A percentile compares a stretch with the other conserved stretches of the same genome.
phyloP scores from a whole-genome alignment of 2,113 vertebrate genomes.

The Cheilinus undulatus region DNA sequence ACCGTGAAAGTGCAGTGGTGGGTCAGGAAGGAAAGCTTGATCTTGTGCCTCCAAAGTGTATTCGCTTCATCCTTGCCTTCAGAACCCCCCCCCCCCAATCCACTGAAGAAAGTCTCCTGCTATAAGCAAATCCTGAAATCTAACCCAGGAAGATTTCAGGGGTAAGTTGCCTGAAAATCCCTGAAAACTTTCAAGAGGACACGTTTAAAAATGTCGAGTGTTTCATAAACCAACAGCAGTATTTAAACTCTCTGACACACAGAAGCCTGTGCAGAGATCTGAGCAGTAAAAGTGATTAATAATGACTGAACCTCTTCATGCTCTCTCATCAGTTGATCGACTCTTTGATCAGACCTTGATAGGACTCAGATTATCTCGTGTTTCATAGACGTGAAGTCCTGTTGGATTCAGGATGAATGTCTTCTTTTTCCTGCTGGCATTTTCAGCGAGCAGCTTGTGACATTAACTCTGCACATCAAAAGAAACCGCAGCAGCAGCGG shows the following conservation, averaged over 20 bases:
- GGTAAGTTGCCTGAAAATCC: no score
- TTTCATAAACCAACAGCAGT: not conserved
- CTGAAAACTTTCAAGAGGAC: no score
- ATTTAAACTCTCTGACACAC: not conserved
- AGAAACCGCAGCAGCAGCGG: constrained; percentile 38
- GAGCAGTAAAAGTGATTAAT: constrained; percentile 3
- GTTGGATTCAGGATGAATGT: constrained; percentile 3
- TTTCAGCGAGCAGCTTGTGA: constrained; percentile 14
- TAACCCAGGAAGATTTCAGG: no score
- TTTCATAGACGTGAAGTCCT: not conserved
- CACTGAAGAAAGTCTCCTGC: no score
- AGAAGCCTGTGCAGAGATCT: not conserved
- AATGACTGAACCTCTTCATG: not conserved
- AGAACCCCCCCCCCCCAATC: no score
- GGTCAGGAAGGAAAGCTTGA: no score
- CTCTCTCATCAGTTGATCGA: not conserved
- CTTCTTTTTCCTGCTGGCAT: not conserved
- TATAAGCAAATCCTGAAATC: no score
- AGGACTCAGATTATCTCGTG: not conserved
- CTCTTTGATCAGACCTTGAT: not conserved
- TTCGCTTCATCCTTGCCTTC: no score
- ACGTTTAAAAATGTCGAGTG: not conserved
- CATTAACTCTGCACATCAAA: constrained; percentile 29
- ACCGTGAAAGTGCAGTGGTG: no score
- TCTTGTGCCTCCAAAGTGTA: no score